Percentiles rank a stretch among this genome's conserved stretches.
phyloP scores from a whole-genome alignment of 53 echinoderm and acorn worm species.

The Hippasteria phrygiana region DNA sequence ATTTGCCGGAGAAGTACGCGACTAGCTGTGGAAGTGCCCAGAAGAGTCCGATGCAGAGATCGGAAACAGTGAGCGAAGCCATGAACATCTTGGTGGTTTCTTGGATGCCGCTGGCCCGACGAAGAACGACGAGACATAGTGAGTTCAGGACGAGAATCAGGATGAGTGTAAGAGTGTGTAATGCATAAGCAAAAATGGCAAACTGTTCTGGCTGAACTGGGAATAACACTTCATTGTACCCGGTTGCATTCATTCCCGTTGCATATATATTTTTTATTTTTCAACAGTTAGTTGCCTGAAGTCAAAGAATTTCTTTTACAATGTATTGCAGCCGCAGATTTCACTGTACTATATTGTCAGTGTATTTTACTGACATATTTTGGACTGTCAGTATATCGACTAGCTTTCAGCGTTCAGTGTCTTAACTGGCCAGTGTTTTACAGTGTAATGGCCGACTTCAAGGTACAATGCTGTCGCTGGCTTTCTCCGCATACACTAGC shows the following conservation, averaged over 20 bases:
- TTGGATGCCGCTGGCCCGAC: not conserved
- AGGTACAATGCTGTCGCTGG: no score
- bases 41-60: slow-evolving; percentile 5
- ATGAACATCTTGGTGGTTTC: slow-evolving; percentile 30
- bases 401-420: no score
- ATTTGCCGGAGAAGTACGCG: not conserved
- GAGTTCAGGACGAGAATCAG: slow-evolving; percentile 17
- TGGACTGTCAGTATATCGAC: no score
- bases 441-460: no score
- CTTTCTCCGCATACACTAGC: no score
- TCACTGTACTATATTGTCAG: no score
- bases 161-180: not conserved
- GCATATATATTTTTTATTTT: no score
- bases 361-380: no score
- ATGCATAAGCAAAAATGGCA: not conserved
- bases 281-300: no score
- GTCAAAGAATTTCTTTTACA: no score
- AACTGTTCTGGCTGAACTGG: not conserved
- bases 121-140: slow-evolving; percentile 6
- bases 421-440: no score
- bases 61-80: slow-evolving; percentile 10
- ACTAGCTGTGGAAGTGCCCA: not conserved
- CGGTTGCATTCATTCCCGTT: not conserved
- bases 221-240: not conserved
- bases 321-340: no score